Base-by-base conservation (phyloP, 2,113 vertebrate species). In the Amblyopsis rosae region DNA sequence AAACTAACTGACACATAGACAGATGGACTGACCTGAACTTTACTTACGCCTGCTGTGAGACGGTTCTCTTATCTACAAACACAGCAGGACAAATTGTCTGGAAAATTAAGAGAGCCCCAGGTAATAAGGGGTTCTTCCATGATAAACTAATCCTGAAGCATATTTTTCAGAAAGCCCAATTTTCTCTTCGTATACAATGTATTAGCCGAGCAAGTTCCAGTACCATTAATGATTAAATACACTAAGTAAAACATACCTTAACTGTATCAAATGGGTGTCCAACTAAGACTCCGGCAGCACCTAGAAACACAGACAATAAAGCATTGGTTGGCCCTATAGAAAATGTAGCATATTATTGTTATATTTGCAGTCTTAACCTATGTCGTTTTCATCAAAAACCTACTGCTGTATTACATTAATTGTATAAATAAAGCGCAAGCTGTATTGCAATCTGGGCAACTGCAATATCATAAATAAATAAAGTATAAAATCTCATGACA, bases 241-340 rank as follows among this genome's bases (percentile, higher is more conserved):
- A 51, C 3, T 6, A 65, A 50, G n/a, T 13, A 1, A 58, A 8
- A 88, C 94, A 87, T 89, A 98, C 97, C 96, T 99, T 99, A 54
- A 99, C 96, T 0, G 96, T 99, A 86, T 99, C 98, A 76, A 99
- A 99, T 0, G 98, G 98, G 81, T 99, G 98, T 90, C 98, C 98
- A 53, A 99, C 97, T 70, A 99, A 88, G 77, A 99, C 98, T 51
- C 98, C 98, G 0, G 95, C 96, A 83, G 95, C 97, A 87, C 98
- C 98, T 99, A 75, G 33, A 83, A 72, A 41, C 15, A 86, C 63
- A 67, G 3, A 32, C 19, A 46, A 59, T 13, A 47, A 9, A 55
- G 58, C 5, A 57, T 3, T 54, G 8, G 53, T 17, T 26, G 26
- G 26, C 2, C 26, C 26, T 26, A 26, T 26, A 26, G 26, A 2